Evolutionary conservation across 2,113 vertebrate genomes (phyloP), one percentile per base, ranked within the genome.

Genomic region (Xerus inauris): DNA sequence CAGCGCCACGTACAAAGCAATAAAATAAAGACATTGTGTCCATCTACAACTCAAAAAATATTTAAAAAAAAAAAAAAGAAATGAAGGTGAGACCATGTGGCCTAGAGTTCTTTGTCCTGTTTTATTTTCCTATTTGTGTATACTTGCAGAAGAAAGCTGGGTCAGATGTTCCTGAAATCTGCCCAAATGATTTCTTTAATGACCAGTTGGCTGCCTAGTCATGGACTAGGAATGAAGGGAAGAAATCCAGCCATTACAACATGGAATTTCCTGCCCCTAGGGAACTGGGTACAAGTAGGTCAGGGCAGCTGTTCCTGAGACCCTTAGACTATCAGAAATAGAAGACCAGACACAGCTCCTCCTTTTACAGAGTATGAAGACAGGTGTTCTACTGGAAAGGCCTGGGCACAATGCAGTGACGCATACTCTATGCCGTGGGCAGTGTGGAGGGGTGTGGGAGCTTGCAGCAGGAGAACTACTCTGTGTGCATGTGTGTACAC

Each of bases 251-350:
- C 71, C 22, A 92, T 96, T 64, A 91, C 75, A 83, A 57, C 77
- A 92, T 90, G 97, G 86, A 69, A 96, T 95, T 94, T 92, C 94
- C 96, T 95, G 90, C 57, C 73, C 94, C 57, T 2, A 24, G 40
- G 0, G 9, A 95, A 64, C 49, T 22, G 35, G 47, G 89, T 1
- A 8, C n/a, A 42, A 30, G 83, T 9, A 54, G 89, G 81, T 22
- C 72, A 38, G 77, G 42, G 20, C 85, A 81, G 73, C 93, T 69
- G 85, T 82, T 94, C 10, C 9, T 5, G 42, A 72, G 84, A 71
- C 64, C 62, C 35, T 38, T 4, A 22, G 13, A 14, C 7, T 10
- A 13, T 17, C 35, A 17, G 54, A 65, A 45, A 6, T 6, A 40
- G 79, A 59, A 62, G 49, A 67, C 30, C 51, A 84, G 38, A 32